These are phyloP conservation scores for Seriola rivoliana DNA, from an alignment of 2,113 vertebrate species.

Conservation along the genomic window DNA sequence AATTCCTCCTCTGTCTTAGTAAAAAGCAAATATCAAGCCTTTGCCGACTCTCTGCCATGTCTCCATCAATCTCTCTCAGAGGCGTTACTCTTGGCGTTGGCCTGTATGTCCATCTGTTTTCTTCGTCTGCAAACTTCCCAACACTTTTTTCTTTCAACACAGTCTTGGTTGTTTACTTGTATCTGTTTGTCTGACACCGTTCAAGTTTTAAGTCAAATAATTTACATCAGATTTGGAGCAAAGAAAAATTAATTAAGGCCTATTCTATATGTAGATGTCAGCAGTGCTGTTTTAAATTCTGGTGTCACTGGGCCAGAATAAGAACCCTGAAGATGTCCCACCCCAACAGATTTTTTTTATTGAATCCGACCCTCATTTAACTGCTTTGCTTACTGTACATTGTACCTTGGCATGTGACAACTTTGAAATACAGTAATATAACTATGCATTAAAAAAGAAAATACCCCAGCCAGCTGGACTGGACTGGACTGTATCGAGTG, in stretches of 20 bases:
- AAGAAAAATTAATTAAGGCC: background rate
- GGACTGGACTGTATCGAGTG: too few relatives aligned
- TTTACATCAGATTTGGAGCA: background rate
- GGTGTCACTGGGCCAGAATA: background rate
- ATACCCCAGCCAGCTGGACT: too few relatives aligned
- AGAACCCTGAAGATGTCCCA: background rate
- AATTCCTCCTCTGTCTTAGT: background rate
- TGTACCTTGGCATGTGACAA: too few relatives aligned
- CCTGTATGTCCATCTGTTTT: constrained; percentile 41
- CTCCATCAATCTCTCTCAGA: constrained; percentile 33
- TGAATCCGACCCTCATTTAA: too few relatives aligned
- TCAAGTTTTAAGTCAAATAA: constrained; percentile 4
- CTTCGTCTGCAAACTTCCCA: constrained; percentile 18
- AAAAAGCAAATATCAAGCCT: constrained; percentile 29
- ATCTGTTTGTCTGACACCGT: background rate
- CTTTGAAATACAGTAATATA: too few relatives aligned
- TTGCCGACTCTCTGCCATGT: background rate
- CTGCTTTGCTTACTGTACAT: too few relatives aligned
- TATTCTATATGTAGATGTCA: background rate
- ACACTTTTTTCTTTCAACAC: background rate
- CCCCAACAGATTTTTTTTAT: background rate
- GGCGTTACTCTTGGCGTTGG: constrained; percentile 16
- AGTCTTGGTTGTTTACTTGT: background rate
- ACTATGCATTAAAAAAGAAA: too few relatives aligned
- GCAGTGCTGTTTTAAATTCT: background rate